These are phyloP conservation scores for Desoria tigrina DNA, from an alignment of 2,888 invertebrate species.

Conservation along the genomic window DNA sequence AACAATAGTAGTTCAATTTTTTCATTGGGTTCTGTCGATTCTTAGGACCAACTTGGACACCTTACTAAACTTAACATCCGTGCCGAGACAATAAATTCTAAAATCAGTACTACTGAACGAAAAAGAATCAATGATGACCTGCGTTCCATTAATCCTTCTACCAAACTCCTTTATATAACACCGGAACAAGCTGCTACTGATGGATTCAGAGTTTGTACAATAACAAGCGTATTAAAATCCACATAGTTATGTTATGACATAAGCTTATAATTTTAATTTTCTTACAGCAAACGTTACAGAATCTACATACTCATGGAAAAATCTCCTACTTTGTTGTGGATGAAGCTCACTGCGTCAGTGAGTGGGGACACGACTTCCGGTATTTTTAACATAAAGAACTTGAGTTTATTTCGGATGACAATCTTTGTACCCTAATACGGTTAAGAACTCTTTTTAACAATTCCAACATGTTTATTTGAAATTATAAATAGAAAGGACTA, in stretches of 20 bases:
- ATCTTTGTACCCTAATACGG: not conserved
- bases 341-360: constrained; percentile 96
- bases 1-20: not conserved
- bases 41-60: constrained; percentile 87
- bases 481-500: constrained; percentile 67
- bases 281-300: too few species aligned
- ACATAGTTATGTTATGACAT: too few species aligned
- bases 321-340: constrained; percentile 91
- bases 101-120: constrained; percentile 75
- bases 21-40: constrained; percentile 36
- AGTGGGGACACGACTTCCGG: constrained; percentile 79
- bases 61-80: constrained; percentile 73
- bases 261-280: too few species aligned
- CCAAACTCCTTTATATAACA: constrained; percentile 88
- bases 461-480: not conserved
- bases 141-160: constrained; percentile 70
- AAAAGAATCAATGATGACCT: constrained; percentile 77
- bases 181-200: constrained; percentile 91
- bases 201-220: constrained; percentile 64
- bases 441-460: constrained; percentile 15
- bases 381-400: constrained; percentile 2
- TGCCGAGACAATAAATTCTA: constrained; percentile 91
- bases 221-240: not conserved
- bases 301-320: constrained; percentile 72
- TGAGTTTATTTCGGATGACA: constrained; percentile 3